These are phyloP conservation scores for Drosophila seclusa DNA, from an alignment of 2,888 invertebrate genomes.

Conservation along the genomic window DNA sequence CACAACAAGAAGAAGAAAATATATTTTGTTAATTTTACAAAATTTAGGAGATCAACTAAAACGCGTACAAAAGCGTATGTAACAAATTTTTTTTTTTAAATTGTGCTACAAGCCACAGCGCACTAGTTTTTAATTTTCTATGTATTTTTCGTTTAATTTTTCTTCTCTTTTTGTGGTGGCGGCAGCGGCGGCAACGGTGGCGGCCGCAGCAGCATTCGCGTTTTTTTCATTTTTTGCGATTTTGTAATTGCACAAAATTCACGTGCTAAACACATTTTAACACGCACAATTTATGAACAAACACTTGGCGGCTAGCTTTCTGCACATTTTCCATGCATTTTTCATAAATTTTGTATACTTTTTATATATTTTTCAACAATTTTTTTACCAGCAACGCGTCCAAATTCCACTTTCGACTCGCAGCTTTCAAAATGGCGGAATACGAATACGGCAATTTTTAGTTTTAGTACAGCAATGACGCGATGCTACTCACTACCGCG, in stretches of 20 bases:
- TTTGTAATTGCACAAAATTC: conserved; percentile 68
- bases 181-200: conserved; percentile 60
- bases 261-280: conserved; percentile 70
- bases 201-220: conserved; percentile 61
- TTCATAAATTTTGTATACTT: conserved; percentile 57
- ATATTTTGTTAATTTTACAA: conserved; percentile 39
- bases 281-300: conserved; percentile 57
- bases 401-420: conserved; percentile 83
- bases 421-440: conserved; percentile 86
- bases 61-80: conserved; percentile 43
- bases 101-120: conserved; percentile 43
- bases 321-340: conserved; percentile 55
- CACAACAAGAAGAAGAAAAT: conserved; percentile 52
- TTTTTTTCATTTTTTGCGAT: conserved; percentile 66
- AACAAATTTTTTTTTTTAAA: conserved; percentile 46
- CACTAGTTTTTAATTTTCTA: conserved; percentile 56
- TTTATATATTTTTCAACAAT: conserved; percentile 72
- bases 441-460: conserved; percentile 84
- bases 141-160: conserved; percentile 52
- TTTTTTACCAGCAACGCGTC: conserved; percentile 84
- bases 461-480: conserved; percentile 85
- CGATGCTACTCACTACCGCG: conserved; percentile 76
- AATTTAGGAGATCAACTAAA: conserved; percentile 32
- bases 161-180: conserved; percentile 70
- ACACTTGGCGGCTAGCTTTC: conserved; percentile 47